Conservation (phyloP, 2,888 invertebrate genomes). For the Diploptera punctata region DNA sequence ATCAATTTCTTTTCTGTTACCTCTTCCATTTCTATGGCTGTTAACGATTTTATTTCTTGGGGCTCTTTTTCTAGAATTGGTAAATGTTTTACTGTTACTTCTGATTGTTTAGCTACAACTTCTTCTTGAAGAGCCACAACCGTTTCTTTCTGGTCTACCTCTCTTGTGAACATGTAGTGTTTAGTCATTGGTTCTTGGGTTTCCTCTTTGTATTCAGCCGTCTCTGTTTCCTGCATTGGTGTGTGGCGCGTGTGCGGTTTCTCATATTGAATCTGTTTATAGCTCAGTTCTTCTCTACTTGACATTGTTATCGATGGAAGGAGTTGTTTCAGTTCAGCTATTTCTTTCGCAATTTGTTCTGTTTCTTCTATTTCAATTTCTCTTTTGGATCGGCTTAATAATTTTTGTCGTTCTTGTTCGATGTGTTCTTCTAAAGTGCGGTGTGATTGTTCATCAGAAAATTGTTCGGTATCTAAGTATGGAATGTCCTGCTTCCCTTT, state of each 20-base stretch:
- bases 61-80: neutral
- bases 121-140: neutral
- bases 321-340: conserved; percentile 5
- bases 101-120: too few species aligned
- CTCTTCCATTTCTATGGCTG: neutral
- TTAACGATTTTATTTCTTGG: neutral
- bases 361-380: conserved; percentile 17
- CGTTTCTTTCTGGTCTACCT: neutral
- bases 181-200: neutral
- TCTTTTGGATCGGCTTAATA: conserved; percentile 28
- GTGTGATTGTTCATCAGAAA: conserved; percentile 6
- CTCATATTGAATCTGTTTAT: too few species aligned
- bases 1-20: neutral
- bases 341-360: conserved; percentile 25
- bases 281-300: too few species aligned
- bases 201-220: neutral
- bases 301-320: conserved; percentile 30
- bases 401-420: conserved; percentile 44
- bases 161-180: neutral
- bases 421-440: conserved; percentile 20
- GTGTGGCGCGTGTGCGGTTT: neutral
- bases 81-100: neutral
- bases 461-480: neutral
- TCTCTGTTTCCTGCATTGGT: neutral
- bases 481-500: neutral